A percentile compares a stretch with the other conserved stretches of the same genome.
Evolutionary conservation across 2,888 invertebrate genomes (phyloP).

Genomic region (Dryocosmus kuriphilus): DNA sequence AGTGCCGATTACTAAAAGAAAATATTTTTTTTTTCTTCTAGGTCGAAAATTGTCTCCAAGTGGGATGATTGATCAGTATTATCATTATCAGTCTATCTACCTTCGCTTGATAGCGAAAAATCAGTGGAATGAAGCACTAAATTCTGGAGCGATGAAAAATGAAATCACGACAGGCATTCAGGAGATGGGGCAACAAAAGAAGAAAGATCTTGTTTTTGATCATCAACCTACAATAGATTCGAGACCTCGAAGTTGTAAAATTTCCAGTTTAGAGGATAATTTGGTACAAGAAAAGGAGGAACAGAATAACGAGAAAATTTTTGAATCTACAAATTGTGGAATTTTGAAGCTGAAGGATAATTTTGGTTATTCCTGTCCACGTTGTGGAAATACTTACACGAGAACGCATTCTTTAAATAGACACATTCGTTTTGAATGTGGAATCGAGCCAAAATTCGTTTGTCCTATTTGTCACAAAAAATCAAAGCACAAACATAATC

Average conservation of each 20-base stretch:
- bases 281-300: conserved; percentile 22
- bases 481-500: conserved; percentile 84
- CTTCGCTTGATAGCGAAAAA: conserved; percentile 67
- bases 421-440: conserved; percentile 81
- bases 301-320: background rate
- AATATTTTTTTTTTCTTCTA: conserved; percentile 64
- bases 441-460: conserved; percentile 78
- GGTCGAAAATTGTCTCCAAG: conserved; percentile 63
- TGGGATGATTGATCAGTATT: conserved; percentile 67
- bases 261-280: conserved; percentile 13
- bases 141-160: background rate
- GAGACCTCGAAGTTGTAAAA: background rate
- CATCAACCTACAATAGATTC: background rate
- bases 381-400: conserved; percentile 81
- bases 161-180: conserved; percentile 45
- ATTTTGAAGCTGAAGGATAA: conserved; percentile 31
- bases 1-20: background rate
- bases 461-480: conserved; percentile 86
- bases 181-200: conserved; percentile 26
- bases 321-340: background rate
- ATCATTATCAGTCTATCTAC: conserved; percentile 68
- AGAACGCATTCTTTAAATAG: conserved; percentile 79
- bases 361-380: conserved; percentile 76
- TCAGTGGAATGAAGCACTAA: conserved; percentile 51
- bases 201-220: background rate